Evolutionary conservation across 2,797 vertebrate species (phyloP).

Genomic region (Sebastes minor): DNA sequence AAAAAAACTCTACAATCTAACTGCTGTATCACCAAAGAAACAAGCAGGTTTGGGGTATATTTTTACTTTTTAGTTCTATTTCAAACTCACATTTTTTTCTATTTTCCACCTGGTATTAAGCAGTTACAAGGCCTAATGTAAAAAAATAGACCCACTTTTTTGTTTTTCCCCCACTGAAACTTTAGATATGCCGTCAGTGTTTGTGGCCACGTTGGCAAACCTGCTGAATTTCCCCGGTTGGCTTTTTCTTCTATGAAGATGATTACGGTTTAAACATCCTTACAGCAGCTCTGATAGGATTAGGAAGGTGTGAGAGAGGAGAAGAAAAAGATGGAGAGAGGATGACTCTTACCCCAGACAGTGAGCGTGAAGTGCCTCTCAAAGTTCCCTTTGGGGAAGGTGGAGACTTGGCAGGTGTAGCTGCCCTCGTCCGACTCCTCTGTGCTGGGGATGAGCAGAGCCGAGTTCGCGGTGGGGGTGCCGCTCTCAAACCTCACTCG

Average conservation of each 20-base stretch:
- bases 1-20: background rate
- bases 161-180: background rate
- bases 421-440: constrained; percentile 84
- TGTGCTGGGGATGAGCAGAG: constrained; percentile 77
- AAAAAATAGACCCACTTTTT: background rate
- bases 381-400: constrained; percentile 90
- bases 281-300: constrained; percentile 47
- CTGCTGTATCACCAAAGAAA: background rate
- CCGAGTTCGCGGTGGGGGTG: constrained; percentile 65
- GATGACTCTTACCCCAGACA: constrained; percentile 78
- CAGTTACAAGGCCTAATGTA: background rate
- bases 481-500: constrained; percentile 75
- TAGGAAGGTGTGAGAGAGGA: constrained; percentile 2
- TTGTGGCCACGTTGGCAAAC: constrained; percentile 21
- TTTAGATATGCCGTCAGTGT: background rate
- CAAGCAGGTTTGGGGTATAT: background rate
- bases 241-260: background rate
- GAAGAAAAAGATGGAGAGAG: background rate
- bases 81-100: background rate
- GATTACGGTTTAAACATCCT: constrained; percentile 35
- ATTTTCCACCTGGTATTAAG: background rate
- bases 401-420: constrained; percentile 89
- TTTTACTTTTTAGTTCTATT: background rate
- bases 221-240: background rate
- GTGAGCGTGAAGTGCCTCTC: constrained; percentile 75